Percentiles rank a stretch among this genome's conserved stretches.
These are phyloP conservation scores for Belonocnema kinseyi DNA, from an alignment of 1,140 invertebrate genomes.

Conservation along the genomic window DNA sequence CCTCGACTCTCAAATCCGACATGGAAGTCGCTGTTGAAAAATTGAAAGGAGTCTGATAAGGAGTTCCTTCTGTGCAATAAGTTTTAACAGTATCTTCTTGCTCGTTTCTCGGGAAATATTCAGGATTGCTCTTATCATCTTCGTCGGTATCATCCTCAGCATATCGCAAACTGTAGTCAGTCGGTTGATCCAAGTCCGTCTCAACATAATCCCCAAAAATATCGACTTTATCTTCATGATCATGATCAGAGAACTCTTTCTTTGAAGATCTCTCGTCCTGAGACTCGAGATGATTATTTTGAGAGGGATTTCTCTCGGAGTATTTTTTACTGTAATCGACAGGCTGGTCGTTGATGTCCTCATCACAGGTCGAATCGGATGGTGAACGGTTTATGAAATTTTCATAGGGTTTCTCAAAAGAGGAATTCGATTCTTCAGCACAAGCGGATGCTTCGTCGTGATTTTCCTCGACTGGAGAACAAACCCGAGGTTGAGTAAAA, in stretches of 20 bases:
- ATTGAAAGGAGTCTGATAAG: constrained; percentile 91
- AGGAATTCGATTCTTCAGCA: constrained; percentile 37
- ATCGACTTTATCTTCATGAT: constrained; percentile 57
- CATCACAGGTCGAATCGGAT: constrained; percentile 53
- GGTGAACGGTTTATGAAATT: constrained; percentile 43
- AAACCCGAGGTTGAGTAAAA: constrained; percentile 40
- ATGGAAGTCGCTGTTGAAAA: constrained; percentile 94
- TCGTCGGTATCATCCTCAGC: constrained; percentile 86
- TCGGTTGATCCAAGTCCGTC: constrained; percentile 93
- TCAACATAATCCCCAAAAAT: constrained; percentile 81
- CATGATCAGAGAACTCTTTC: constrained; percentile 54
- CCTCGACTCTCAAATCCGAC: constrained; percentile 85
- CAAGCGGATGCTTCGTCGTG: constrained; percentile 46
- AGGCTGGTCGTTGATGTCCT: constrained; percentile 63
- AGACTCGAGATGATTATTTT: constrained; percentile 45
- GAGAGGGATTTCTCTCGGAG: constrained; percentile 52
- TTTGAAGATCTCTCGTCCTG: constrained; percentile 44
- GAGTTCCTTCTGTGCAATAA: constrained; percentile 96
- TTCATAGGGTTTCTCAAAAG: constrained; percentile 45
- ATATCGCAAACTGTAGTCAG: constrained; percentile 82
- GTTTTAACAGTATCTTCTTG: constrained; percentile 92
- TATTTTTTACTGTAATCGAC: constrained; percentile 70
- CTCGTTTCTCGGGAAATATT: constrained; percentile 72
- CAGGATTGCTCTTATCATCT: constrained; percentile 74
- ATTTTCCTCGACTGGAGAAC: constrained; percentile 52